Percentiles rank a stretch among this genome's conserved stretches.
Conservation (phyloP, 2,888 invertebrate species). For the Dromius quadrimaculatus region DNA sequence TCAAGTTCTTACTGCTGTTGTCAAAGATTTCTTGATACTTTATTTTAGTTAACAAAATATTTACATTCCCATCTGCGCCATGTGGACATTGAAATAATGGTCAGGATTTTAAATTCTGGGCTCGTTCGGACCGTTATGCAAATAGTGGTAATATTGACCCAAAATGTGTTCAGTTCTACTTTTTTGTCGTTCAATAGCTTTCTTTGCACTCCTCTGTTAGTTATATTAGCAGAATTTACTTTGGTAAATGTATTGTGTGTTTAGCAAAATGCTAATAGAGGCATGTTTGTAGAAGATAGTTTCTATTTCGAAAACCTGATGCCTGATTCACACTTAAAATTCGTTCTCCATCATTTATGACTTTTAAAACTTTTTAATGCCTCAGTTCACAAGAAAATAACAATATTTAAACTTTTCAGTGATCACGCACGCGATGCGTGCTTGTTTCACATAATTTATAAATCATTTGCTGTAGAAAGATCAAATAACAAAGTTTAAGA, state of each 20-base stretch:
- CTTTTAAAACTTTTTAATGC: too few relatives aligned
- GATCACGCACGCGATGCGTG: too few relatives aligned
- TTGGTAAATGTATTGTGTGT: slow-evolving; percentile 23
- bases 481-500: too few relatives aligned
- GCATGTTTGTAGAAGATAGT: neutral
- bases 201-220: slow-evolving; percentile 41
- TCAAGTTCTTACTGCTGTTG: too few relatives aligned
- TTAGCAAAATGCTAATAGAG: slow-evolving; percentile 13
- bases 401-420: too few relatives aligned
- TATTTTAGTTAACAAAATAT: slow-evolving; percentile 10
- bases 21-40: neutral
- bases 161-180: slow-evolving; percentile 45
- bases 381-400: too few relatives aligned
- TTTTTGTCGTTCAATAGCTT: slow-evolving; percentile 44
- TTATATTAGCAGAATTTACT: slow-evolving; percentile 37
- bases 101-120: neutral
- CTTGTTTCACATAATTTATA: too few relatives aligned
- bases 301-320: slow-evolving; percentile 16
- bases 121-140: slow-evolving; percentile 15
- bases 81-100: slow-evolving; percentile 10
- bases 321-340: too few relatives aligned
- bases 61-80: slow-evolving; percentile 1
- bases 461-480: too few relatives aligned
- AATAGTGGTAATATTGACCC: slow-evolving; percentile 43
- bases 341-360: too few relatives aligned